Percentiles rank a stretch among this genome's conserved stretches.
Conservation (phyloP, 2,113 vertebrate genomes). For the Stigmatopora nigra region DNA sequence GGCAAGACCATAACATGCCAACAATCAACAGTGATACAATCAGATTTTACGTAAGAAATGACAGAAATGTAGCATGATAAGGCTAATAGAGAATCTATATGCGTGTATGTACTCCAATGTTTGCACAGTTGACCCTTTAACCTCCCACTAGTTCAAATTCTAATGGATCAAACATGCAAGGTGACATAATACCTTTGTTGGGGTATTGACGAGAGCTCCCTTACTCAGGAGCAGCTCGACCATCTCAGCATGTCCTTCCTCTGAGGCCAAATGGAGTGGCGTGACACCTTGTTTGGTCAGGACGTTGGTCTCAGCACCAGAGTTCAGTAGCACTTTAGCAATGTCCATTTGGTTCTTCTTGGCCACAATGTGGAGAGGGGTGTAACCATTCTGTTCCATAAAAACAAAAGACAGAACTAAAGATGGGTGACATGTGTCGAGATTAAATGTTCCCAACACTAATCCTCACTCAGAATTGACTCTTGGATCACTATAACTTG, state of each 20-base stretch:
- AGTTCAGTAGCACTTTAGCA: conserved; percentile 82
- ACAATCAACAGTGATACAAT: not conserved
- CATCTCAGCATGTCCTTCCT: conserved; percentile 90
- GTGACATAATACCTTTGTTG: conserved; percentile 79
- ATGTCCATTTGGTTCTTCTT: conserved; percentile 99
- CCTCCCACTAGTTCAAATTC: not conserved
- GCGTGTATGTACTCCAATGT: no score
- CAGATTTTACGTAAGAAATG: not conserved
- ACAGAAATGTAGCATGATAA: no score
- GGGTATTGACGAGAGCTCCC: conserved; percentile 76
- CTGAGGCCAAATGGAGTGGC: conserved; percentile 87
- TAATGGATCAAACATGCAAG: no score
- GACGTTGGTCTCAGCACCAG: conserved; percentile 84
- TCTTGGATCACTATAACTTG: no score
- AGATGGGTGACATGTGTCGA: no score
- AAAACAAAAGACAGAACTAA: not conserved
- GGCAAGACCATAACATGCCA: not conserved
- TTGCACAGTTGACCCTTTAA: no score
- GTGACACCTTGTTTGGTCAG: conserved; percentile 92
- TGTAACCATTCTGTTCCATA: conserved; percentile 84
- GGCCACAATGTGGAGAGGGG: conserved; percentile 92
- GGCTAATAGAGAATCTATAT: no score
- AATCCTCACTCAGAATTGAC: not conserved
- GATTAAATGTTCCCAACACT: not conserved
- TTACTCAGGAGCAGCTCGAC: conserved; percentile 83